phyloP scores from a whole-genome alignment of 37 sponge, comb jelly and placozoan genomes.

The Spongia lamella region DNA sequence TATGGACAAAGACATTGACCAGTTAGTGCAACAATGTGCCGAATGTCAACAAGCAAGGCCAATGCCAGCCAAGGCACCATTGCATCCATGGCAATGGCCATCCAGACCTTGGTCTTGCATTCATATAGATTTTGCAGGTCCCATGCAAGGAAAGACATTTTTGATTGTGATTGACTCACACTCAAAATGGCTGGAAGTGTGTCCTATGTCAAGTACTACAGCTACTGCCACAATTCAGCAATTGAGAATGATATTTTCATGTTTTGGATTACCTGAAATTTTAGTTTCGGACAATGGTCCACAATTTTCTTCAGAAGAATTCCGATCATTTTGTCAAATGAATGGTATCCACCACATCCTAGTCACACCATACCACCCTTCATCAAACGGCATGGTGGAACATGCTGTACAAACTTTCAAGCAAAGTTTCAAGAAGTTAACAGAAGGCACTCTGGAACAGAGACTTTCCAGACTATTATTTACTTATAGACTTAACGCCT shows the following conservation, averaged over 20 bases:
- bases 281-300: conserved; percentile 34
- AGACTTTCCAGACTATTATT: background rate
- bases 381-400: conserved; percentile 30
- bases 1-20: conserved; percentile 20
- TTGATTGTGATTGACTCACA: background rate
- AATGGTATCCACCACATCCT: conserved; percentile 31
- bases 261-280: conserved; percentile 19
- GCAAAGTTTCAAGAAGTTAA: conserved; percentile 12
- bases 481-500: background rate
- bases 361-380: conserved; percentile 8
- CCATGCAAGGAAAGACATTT: background rate
- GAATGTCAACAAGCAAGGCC: background rate
- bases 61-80: conserved; percentile 9
- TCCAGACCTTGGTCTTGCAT: background rate
- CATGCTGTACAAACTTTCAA: conserved; percentile 17
- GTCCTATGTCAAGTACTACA: background rate
- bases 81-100: too few species aligned
- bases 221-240: background rate
- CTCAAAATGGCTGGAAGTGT: background rate
- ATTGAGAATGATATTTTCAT: conserved; percentile 10
- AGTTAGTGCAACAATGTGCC: background rate
- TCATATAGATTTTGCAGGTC: too few species aligned
- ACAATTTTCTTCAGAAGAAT: conserved; percentile 11
- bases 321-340: conserved; percentile 4
- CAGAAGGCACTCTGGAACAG: background rate